A percentile compares a stretch with the other conserved stretches of the same genome.
These are phyloP conservation scores for Pycnomerus fuliginosus DNA, from an alignment of 2,888 invertebrate species.

Conservation along the genomic window DNA sequence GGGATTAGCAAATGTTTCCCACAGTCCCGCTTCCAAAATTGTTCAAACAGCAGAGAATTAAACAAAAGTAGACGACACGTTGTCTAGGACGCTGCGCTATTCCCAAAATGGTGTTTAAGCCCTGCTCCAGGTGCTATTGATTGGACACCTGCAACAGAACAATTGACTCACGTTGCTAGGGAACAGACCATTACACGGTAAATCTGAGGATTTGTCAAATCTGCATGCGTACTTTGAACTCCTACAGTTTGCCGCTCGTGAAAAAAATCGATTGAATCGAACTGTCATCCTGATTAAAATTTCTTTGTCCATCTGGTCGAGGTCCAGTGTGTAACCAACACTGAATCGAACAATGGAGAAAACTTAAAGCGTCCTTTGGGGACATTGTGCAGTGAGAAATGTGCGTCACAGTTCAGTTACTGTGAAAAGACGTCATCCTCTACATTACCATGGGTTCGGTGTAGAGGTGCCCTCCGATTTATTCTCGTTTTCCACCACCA, in stretches of 20 bases:
- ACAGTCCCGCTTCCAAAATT: too few relatives aligned
- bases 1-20: too few relatives aligned
- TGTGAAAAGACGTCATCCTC: conserved; percentile 37
- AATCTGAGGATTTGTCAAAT: conserved; percentile 52
- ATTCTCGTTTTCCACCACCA: conserved; percentile 10
- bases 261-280: too few relatives aligned
- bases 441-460: conserved; percentile 33
- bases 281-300: conserved; percentile 11
- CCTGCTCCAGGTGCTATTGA: conserved; percentile 52
- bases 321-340: conserved; percentile 31
- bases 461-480: conserved; percentile 20
- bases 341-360: conserved; percentile 32
- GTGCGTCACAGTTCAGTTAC: conserved; percentile 41
- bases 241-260: too few relatives aligned
- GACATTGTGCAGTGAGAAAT: conserved; percentile 38
- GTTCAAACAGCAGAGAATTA: too few relatives aligned
- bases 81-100: conserved; percentile 43
- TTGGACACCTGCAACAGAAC: conserved; percentile 54
- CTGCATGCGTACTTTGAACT: too few relatives aligned
- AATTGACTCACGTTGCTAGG: conserved; percentile 51
- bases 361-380: conserved; percentile 38
- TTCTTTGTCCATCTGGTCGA: conserved; percentile 16
- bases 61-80: conserved; percentile 46
- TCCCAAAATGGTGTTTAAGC: conserved; percentile 43
- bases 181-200: conserved; percentile 49